Base-by-base conservation (phyloP, 2,113 vertebrate genomes). In the Xiphorhynchus elegans region DNA sequence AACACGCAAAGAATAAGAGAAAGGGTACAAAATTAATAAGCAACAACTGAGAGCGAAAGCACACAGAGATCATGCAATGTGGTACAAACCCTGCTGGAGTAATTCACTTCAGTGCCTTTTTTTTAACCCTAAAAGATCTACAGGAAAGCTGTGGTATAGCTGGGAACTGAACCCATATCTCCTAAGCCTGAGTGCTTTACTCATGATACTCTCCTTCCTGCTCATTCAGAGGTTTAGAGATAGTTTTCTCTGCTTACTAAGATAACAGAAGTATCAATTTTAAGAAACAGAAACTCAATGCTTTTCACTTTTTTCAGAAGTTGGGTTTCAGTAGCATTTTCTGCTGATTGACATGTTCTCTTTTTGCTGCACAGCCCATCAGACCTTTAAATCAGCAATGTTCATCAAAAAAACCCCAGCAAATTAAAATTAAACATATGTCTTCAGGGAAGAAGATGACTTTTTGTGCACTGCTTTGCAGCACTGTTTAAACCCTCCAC, bases 251-350 rank as follows among this genome's bases (percentile, higher is more conserved):
- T 96, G 91, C 89, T 95, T 95, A 89, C 73, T 84, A 78, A 95
- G 91, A 96, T 96, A 97, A 95, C 91, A 95, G 88, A 92, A 95
- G 93, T 93, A 94, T 92, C 89, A 95, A 69, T 94, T 95, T 96
- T 93, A 91, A 94, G 93, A 96, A 95, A 95, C 68, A 91, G 91
- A 96, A 96, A 94, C 80, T 47, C 64, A 47, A 66, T 10, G 2
- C 69, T 94, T 96, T 96, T 96, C 88, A 92, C 90, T 91, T 95
- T 66, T 93, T 85, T 80, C 62, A 75, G 55, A 87, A 59, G 52
- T n/a, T 68, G 25, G 15, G 89, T 96, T 94, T 89, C 87, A 83
- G 89, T 91, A 87, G 37, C 42, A 20, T 91, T 95, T 95, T 96
- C 81, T 92, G 49, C 82, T 89, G 79, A 81, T 44, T 81, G 94